phyloP scores from a whole-genome alignment of 2,888 invertebrate species.

The Himalopsyche tibetana region DNA sequence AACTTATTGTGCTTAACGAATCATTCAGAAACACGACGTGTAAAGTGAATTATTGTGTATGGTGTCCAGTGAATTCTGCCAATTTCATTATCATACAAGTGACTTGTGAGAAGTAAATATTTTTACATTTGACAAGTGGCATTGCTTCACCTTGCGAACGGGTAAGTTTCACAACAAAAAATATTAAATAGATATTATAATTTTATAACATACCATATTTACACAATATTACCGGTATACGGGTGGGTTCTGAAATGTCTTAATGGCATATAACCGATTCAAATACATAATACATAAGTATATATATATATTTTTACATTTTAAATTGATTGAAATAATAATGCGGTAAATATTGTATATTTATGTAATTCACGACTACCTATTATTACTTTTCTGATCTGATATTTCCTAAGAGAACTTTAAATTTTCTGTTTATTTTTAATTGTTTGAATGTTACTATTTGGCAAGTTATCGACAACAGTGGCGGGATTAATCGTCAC shows the following conservation, averaged over 20 bases:
- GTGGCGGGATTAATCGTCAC: too few species aligned
- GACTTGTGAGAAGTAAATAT: slow-evolving; percentile 14
- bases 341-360: too few species aligned
- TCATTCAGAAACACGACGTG: not conserved
- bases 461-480: too few species aligned
- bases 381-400: too few species aligned
- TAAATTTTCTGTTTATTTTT: too few species aligned
- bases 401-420: too few species aligned
- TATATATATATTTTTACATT: too few species aligned
- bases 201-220: not conserved
- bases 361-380: too few species aligned
- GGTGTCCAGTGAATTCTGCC: not conserved
- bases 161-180: not conserved
- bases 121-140: not conserved
- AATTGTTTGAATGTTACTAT: too few species aligned
- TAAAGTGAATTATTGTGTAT: not conserved
- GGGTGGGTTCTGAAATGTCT: not conserved
- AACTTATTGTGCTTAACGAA: not conserved
- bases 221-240: slow-evolving; percentile 1
- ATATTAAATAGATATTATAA: not conserved
- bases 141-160: not conserved
- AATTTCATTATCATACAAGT: not conserved
- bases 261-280: too few species aligned
- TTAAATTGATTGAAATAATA: too few species aligned
- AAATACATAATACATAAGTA: too few species aligned